Evolutionary conservation across 2,797 vertebrate genomes (phyloP), one percentile per base, ranked within the genome.

Genomic region (Echiichthys vipera): DNA sequence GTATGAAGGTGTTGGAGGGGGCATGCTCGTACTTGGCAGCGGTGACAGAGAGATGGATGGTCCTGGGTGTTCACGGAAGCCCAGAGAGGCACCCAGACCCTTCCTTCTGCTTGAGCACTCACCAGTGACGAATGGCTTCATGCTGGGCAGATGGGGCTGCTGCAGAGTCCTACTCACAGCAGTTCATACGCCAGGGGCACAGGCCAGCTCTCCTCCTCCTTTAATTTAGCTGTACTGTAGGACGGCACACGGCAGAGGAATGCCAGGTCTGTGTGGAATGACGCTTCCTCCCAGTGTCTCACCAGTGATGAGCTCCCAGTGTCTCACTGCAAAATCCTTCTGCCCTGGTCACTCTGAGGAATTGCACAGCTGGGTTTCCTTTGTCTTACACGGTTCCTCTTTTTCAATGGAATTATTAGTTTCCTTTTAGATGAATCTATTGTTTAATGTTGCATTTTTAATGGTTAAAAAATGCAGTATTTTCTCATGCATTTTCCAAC

Each of bases 41-140:
- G 3, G 7, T 82, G 85, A 83, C 81, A 81, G 74, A 74, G 77
- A 88, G 87, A 92, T 84, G 59, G 83, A 90, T 89, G 69, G 69
- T 81, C 40, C 17, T n/a, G 17, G 74, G 57, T 74, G 78, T 68
- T 80, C 32, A 4, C 73, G 70, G 40, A 74, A 82, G 77, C 78
- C 78, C 62, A 39, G 36, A 76, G 75, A 87, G 59, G 73, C 78
- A 51, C 55, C 56, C 56, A 62, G 40, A 81, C 76, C 81, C 71
- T 57, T 64, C 72, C 62, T 74, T 34, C 55, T 71, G 81, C 86
- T 81, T 81, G 71, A 86, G 84, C 4, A 3, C 81, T 90, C 87
- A 75, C 61, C 68, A 36, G 76, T 86, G 85, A 88, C 77, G 20
- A 88, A 91, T 88, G 74, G 77, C 73, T 86, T 80, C 74, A 67